phyloP scores from a whole-genome alignment of 2,113 vertebrate genomes.

The Ondatra zibethicus region DNA sequence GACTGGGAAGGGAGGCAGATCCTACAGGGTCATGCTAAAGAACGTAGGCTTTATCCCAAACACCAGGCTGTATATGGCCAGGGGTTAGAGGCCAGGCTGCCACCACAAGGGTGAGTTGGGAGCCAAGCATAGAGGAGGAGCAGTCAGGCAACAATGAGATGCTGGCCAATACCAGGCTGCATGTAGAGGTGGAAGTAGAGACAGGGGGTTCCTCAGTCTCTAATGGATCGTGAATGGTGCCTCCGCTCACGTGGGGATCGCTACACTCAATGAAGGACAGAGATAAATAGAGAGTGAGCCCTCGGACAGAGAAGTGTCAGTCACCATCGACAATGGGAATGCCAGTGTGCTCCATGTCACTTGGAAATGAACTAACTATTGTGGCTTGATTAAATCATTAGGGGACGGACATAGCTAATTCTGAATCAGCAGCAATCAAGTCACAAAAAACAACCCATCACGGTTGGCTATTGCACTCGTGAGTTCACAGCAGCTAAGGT shows the following conservation, averaged over 20 bases:
- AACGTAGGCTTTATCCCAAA: background rate
- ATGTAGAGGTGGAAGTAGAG: background rate
- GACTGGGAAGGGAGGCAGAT: background rate
- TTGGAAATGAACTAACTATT: background rate
- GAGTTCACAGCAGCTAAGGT: background rate
- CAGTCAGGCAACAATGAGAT: background rate
- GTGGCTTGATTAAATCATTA: background rate
- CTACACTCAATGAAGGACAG: background rate
- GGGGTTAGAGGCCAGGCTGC: background rate
- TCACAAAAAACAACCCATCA: background rate
- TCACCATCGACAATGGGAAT: background rate
- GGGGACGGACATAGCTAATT: too few relatives aligned
- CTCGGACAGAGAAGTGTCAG: background rate
- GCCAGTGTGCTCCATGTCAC: background rate
- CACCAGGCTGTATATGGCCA: too few relatives aligned
- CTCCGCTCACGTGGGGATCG: background rate
- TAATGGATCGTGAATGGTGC: background rate
- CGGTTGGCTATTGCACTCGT: background rate
- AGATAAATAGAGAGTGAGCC: background rate
- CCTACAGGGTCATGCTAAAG: background rate
- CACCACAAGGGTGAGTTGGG: fast-evolving
- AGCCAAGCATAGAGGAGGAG: background rate
- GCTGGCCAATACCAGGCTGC: background rate
- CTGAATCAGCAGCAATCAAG: background rate
- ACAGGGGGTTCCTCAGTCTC: background rate